Base-by-base conservation (phyloP, 2,797 vertebrate species). In the Alauda arvensis region DNA sequence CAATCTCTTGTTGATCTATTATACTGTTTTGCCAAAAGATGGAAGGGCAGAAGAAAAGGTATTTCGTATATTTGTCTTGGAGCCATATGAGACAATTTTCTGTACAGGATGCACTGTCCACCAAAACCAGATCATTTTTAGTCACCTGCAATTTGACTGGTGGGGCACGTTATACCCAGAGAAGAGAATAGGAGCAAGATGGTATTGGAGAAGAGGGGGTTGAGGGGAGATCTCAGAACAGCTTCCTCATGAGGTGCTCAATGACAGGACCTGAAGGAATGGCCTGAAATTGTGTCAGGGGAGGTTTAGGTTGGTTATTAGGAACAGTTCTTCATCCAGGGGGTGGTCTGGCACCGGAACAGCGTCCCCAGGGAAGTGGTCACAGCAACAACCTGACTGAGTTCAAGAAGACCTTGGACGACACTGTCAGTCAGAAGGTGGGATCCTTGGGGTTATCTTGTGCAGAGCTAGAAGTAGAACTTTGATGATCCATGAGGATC, bases 261-360 rank as follows among this genome's bases (percentile, higher is more conserved):
- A 3, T 6, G 20, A 20, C 24, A 57, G 29, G 1, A 45, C 17
- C 4, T 0, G 2, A 39, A 20, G 8, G 5, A 65, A 39, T 20
- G 18, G 28, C 28, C 40, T 45, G 20, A 57, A 57, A 4, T 14
- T 57, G 9, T 29, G 9, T 29, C 59, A 29, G 29, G 20, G 5
- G 17, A 39, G 6, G 5, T 57, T 63, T 10, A 33, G 28, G 28
- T 2, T 70, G 20, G 10, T 45, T 45, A 39, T 57, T 14, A 65
- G 19, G n/a, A 51, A 45, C 29, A 43, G 3, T 31, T 56, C 21
- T 65, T 74, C 15, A 14, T 33, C 21, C 26, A 31, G 17, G 11
- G 16, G 1, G 3, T 40, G 24, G 16, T 62, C 18, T 4, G 13
- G 5, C 17, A 6, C 19, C 20, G 42, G 21, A 84, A 53, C 5